Evolutionary conservation across 2,797 vertebrate species (phyloP).

Genomic region (Otolemur crassicaudatus): DNA sequence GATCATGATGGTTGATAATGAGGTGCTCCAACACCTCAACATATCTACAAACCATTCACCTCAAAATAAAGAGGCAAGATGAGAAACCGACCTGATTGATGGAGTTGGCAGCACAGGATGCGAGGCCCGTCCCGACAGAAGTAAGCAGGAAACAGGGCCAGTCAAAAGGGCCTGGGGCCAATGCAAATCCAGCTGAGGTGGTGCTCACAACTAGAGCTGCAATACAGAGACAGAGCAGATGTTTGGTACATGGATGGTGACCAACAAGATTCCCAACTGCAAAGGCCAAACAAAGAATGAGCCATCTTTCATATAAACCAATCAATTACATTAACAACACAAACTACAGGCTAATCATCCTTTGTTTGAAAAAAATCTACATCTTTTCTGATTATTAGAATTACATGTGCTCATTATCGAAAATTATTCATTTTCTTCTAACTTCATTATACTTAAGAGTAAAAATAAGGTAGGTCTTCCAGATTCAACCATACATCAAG

Average conservation of each 20-base stretch:
- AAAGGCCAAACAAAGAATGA: neutral
- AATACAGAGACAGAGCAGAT: constrained; percentile 75
- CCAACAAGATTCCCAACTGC: neutral
- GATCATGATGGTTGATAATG: no score
- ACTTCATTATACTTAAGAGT: neutral
- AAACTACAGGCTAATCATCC: neutral
- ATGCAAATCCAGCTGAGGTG: constrained; percentile 93
- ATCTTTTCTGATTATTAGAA: constrained; percentile 22
- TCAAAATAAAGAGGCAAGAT: neutral
- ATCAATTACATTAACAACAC: neutral
- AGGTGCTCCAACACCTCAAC: neutral
- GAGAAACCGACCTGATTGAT: constrained; percentile 96
- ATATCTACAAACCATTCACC: neutral
- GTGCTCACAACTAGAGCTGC: constrained; percentile 96
- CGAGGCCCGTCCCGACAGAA: constrained; percentile 94
- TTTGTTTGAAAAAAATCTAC: neutral
- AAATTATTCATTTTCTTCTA: constrained; percentile 58
- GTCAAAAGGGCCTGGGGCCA: constrained; percentile 96
- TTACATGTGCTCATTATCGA: neutral
- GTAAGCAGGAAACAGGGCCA: constrained; percentile 91
- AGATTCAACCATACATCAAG: neutral
- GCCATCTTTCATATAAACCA: neutral
- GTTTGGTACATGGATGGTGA: neutral
- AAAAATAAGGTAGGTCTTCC: neutral
- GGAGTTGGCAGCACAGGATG: constrained; percentile 96